Conservation (phyloP, 2,113 vertebrate species). For the Urocitellus parryii region DNA sequence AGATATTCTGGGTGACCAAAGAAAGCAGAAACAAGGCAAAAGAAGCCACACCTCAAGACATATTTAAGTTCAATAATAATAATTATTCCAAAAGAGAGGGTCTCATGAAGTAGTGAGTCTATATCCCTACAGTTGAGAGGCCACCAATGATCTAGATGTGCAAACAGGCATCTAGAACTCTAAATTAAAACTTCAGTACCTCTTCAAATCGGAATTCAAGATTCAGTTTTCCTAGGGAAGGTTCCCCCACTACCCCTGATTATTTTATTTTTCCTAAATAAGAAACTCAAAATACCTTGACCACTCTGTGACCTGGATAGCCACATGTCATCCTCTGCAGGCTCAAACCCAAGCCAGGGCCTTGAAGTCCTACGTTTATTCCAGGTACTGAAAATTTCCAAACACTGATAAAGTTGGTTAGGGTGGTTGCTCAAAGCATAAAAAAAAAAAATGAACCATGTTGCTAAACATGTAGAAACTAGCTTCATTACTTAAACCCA, state of each 20-base stretch:
- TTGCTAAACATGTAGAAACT: not conserved
- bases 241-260: too few species aligned
- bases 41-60: not conserved
- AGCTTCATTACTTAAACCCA: not conserved
- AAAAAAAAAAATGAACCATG: not conserved
- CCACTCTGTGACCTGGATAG: not conserved
- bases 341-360: not conserved
- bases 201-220: not conserved
- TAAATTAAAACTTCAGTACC: not conserved
- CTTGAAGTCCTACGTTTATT: not conserved
- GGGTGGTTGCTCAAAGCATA: not conserved
- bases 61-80: not conserved
- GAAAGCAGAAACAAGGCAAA: not conserved
- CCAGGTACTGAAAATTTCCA: not conserved
- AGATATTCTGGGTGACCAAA: not conserved
- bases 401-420: not conserved
- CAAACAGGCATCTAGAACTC: not conserved
- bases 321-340: not conserved
- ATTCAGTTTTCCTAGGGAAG: not conserved
- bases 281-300: not conserved
- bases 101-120: not conserved
- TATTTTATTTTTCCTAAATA: not conserved
- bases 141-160: not conserved
- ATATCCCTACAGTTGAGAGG: not conserved
- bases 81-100: not conserved